Evolutionary conservation across 2,888 invertebrate genomes (phyloP), one percentile per base, ranked within the genome.

Genomic region (Linnaemya tessellans): DNA sequence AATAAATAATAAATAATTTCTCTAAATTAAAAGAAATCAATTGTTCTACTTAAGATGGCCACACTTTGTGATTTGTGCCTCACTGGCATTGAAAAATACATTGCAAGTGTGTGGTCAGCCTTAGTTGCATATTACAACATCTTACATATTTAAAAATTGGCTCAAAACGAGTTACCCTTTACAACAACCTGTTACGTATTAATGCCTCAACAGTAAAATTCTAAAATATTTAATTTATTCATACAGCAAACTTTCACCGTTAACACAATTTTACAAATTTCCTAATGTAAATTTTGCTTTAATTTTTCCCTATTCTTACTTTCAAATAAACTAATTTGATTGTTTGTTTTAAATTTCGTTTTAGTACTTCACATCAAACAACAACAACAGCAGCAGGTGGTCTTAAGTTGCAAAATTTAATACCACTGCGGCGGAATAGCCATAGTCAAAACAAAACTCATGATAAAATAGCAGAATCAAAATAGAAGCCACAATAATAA

Each of bases 371-470:
- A 11, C 0, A n/a, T n/a, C n/a, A 46, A 41, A 22, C 74, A 80
- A 80, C 80, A n/a, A n/a, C n/a, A n/a, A n/a, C n/a, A n/a, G n/a
- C n/a, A n/a, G n/a, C n/a, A 74, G 64, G 80, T 80, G 77, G 3
- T 80, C 30, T 10, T 18, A 15, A 13, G 9, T 18, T 18, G 35
- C 20, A 25, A 41, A 46, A 25, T 41, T 38, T 11, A 30, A 46
- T 49, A 9, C 13, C 65, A 10, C 8, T 38, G 10, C 11, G 1
- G 2, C 35, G 70, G 65, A 70, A 71, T 30, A 38, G 25, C 13
- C 43, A 38, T 65, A 82, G 75, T 46, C 81, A 86, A 71, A 80
- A 51, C 49, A 79, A 65, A 83, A 67, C 9, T 3, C n/a, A 22
- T 11, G 56, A 18, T 68, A 77, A 80, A 78, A 41, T 22, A 10